Conservation (phyloP, 2,888 invertebrate genomes). For the Cephus rjabovi region DNA sequence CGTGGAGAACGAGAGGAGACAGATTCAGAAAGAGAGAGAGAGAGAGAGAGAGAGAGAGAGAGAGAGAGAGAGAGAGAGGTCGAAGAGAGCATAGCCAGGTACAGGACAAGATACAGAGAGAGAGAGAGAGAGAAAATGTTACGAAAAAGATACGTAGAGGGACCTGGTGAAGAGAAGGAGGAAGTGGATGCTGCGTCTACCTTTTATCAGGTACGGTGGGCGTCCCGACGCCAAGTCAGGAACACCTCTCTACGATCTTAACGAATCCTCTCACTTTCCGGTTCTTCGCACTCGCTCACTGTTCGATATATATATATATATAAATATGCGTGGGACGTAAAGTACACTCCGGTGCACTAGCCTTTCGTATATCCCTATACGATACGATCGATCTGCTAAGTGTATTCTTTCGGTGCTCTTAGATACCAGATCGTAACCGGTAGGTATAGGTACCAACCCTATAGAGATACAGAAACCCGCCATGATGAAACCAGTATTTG, state of each 20-base stretch:
- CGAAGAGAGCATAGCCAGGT: not conserved
- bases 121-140: not conserved
- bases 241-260: not conserved
- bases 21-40: not conserved
- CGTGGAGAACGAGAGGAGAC: conserved; percentile 14
- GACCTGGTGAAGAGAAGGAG: too few relatives aligned
- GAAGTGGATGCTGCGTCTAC: too few relatives aligned
- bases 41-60: not conserved
- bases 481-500: too few relatives aligned
- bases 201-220: not conserved
- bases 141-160: too few relatives aligned
- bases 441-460: conserved; percentile 6
- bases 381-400: conserved; percentile 30
- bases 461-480: too few relatives aligned
- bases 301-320: not conserved
- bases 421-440: conserved; percentile 17
- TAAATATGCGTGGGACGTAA: conserved; percentile 7
- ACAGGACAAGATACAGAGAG: not conserved
- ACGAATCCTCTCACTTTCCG: conserved; percentile 5
- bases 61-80: not conserved
- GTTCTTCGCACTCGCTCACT: not conserved
- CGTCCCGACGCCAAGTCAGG: not conserved
- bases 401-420: conserved; percentile 19
- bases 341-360: conserved; percentile 21
- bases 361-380: conserved; percentile 26